These are phyloP conservation scores for Jordanella pulchra DNA, from an alignment of 2,797 vertebrate species.

Conservation along the genomic window DNA sequence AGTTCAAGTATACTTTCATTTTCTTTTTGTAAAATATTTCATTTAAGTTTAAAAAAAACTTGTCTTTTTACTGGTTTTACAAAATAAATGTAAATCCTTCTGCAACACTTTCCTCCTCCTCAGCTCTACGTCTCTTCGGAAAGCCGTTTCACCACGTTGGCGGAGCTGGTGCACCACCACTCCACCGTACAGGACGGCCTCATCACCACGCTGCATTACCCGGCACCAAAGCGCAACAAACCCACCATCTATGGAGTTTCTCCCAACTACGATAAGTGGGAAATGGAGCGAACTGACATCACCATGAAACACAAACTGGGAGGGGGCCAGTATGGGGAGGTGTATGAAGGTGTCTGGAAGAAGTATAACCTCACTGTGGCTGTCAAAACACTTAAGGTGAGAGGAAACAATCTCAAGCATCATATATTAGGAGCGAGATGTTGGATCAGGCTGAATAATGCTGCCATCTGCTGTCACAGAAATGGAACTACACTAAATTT, in stretches of 20 bases:
- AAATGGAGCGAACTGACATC: conserved; percentile 98
- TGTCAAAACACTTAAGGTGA: conserved; percentile 95
- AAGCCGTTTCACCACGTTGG: conserved; percentile 96
- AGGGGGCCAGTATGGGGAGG: conserved; percentile 98
- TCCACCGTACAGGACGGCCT: conserved; percentile 95
- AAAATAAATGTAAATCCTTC: not conserved
- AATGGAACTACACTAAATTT: conserved; percentile 48
- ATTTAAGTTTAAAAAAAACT: not conserved
- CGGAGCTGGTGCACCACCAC: conserved; percentile 97
- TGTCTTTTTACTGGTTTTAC: not conserved
- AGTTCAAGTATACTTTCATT: not conserved
- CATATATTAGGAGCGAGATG: not conserved
- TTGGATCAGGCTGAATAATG: conserved; percentile 37
- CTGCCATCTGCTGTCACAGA: conserved; percentile 56
- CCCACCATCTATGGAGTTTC: conserved; percentile 97
- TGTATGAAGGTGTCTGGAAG: conserved; percentile 98
- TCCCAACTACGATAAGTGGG: conserved; percentile 98
- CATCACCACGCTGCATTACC: conserved; percentile 97
- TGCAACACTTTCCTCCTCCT: conserved; percentile 18
- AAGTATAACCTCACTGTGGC: conserved; percentile 98
- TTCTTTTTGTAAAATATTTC: too few species aligned
- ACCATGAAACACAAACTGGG: conserved; percentile 99
- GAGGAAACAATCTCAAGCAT: not conserved
- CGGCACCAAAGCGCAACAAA: conserved; percentile 98
- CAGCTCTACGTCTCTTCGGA: conserved; percentile 98